phyloP scores from a whole-genome alignment of 2,113 vertebrate species.

The Phylloscopus trochiloides region DNA sequence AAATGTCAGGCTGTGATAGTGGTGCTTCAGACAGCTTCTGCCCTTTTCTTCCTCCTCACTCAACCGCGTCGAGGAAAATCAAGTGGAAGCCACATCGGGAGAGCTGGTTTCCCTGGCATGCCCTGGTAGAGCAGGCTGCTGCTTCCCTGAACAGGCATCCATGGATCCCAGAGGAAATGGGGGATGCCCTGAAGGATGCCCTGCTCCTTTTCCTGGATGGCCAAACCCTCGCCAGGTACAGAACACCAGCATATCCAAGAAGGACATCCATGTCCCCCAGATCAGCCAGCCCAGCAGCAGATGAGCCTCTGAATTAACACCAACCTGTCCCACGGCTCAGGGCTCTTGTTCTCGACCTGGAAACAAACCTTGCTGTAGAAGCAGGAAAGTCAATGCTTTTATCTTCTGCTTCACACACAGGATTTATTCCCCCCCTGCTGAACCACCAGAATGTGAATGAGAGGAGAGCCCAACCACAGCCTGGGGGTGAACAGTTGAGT shows the following conservation, averaged over 20 bases:
- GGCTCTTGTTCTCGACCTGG: background rate
- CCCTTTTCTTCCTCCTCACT: slow-evolving; percentile 34
- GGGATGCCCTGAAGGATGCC: background rate
- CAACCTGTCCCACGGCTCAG: background rate
- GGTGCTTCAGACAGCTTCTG: background rate
- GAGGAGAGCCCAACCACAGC: background rate
- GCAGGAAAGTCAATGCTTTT: background rate
- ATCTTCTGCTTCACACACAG: background rate
- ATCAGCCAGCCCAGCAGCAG: background rate
- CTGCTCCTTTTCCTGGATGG: background rate
- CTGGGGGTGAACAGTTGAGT: background rate
- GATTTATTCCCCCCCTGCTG: background rate
- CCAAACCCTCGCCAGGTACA: background rate
- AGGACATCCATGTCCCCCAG: background rate
- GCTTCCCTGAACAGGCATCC: background rate
- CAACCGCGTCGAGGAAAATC: background rate
- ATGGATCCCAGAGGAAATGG: background rate
- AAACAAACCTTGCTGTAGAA: background rate
- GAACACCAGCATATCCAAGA: background rate
- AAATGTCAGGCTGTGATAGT: slow-evolving; percentile 22
- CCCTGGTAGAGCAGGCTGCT: background rate
- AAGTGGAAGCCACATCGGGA: background rate
- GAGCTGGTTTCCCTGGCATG: background rate
- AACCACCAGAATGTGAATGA: rapidly evolving
- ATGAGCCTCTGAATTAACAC: background rate